Base-by-base conservation (phyloP, 2,888 invertebrate species). In the Phyto melanocephala region DNA sequence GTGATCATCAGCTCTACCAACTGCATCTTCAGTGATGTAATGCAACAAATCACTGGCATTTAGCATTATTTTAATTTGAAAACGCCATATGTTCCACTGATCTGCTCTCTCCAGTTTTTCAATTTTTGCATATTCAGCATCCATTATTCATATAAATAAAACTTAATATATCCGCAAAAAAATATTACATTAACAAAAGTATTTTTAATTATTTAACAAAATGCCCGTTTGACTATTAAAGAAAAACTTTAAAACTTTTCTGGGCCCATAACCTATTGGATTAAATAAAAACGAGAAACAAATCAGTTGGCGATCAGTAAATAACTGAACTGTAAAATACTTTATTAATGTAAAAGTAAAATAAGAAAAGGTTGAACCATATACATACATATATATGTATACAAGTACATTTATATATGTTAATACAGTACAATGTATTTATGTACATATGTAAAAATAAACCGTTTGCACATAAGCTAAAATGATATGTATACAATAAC, bases 201-300 rank as follows among this genome's bases (percentile, higher is more conserved):
- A 6, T 6, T 45, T 28, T 42, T 11, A 13, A n/a, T n/a, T n/a
- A n/a, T 7, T 22, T 20, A 24, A 17, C 10, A 22, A 42, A 74
- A 22, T 40, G 0, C 5, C 20, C n/a, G 17, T 56, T 70, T 70
- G 42, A 42, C 33, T 56, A 68, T 54, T 17, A 11, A 33, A 40
- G 35, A 20, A 37, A 67, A 40, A 56, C 15, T 65, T 42, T 20
- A 62, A 45, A 56, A 58, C 47, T 42, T 79, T 47, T 67, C 72
- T 72, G 79, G 79, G 72, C 72, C 65, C 72, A 79, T 67, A 72
- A 72, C 79, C 79, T 67, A 37, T 63, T 68, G 42, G 47, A 22
- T 28, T 5, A 54, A 35, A 45, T 20, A 50, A 50, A 65, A 50
- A 60, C 13, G 13, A n/a, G 3, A 35, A 7, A 17, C 28, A n/a